These are phyloP conservation scores for Orthonychiurus folsomi DNA, from an alignment of 2,888 invertebrate genomes.

Conservation along the genomic window DNA sequence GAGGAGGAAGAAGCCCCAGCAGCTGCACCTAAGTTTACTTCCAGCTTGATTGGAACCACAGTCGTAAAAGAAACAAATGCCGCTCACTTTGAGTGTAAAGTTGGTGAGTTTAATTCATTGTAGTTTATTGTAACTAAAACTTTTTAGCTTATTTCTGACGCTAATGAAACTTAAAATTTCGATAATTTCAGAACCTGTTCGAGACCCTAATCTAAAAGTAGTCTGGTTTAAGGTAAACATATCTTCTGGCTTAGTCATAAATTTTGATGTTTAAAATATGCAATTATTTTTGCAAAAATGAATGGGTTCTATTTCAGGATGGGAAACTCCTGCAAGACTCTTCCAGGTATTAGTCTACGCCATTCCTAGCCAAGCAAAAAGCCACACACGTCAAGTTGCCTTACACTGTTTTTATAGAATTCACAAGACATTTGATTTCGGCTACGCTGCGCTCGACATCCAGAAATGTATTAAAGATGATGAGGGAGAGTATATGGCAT, in stretches of 20 bases:
- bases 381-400: too few relatives aligned
- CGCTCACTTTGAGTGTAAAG: conserved; percentile 74
- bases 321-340: conserved; percentile 9
- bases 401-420: too few relatives aligned
- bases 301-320: too few relatives aligned
- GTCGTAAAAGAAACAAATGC: conserved; percentile 85
- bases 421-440: conserved; percentile 95
- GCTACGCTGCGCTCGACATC: conserved; percentile 92
- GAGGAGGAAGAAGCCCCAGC: conserved; percentile 68
- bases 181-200: conserved; percentile 42
- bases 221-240: too few relatives aligned
- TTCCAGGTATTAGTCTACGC: conserved; percentile 47
- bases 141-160: too few relatives aligned
- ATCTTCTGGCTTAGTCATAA: too few relatives aligned
- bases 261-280: too few relatives aligned
- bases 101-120: too few relatives aligned
- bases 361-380: background rate
- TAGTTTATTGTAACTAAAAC: too few relatives aligned
- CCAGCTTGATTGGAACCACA: conserved; percentile 72
- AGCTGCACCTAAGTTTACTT: conserved; percentile 72
- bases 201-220: conserved; percentile 75
- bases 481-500: conserved; percentile 87
- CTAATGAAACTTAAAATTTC: too few relatives aligned
- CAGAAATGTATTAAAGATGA: conserved; percentile 90
- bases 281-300: too few relatives aligned